These are phyloP conservation scores for Pyrocephalus nanus DNA, from an alignment of 2,797 vertebrate genomes.

Conservation along the genomic window DNA sequence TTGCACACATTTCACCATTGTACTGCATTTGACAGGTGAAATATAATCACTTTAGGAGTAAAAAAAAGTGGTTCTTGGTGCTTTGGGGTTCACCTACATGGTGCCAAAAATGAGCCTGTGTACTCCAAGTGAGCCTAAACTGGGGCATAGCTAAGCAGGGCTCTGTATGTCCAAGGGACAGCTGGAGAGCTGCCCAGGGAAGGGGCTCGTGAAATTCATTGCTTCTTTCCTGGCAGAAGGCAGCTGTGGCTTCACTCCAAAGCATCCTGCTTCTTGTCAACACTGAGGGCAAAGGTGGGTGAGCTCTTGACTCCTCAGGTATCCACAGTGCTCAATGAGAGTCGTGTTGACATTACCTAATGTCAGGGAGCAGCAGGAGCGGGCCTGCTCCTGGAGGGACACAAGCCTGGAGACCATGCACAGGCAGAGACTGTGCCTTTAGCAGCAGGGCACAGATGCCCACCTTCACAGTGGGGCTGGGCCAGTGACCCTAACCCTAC, in stretches of 20 bases:
- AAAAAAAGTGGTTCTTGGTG: neutral
- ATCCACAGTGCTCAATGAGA: neutral
- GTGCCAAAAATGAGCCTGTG: neutral
- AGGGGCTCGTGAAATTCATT: fast-evolving
- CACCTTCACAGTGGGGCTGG: neutral
- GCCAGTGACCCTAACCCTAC: neutral
- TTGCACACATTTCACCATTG: neutral
- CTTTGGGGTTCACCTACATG: neutral
- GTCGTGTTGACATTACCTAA: neutral
- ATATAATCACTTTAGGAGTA: neutral
- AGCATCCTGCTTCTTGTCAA: neutral
- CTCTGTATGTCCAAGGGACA: neutral
- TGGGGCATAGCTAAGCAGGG: neutral
- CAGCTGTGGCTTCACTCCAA: neutral
- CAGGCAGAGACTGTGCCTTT: neutral
- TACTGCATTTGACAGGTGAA: neutral
- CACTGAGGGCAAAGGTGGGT: fast-evolving
- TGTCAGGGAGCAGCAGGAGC: neutral
- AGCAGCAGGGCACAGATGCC: neutral
- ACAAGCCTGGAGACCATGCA: neutral
- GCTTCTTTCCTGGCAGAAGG: neutral
- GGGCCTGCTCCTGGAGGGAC: neutral
- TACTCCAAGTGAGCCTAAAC: neutral
- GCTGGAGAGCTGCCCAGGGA: neutral
- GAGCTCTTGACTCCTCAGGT: neutral